Base-by-base conservation (phyloP, 1,140 invertebrate species). In the Drosophila equinoxialis region DNA sequence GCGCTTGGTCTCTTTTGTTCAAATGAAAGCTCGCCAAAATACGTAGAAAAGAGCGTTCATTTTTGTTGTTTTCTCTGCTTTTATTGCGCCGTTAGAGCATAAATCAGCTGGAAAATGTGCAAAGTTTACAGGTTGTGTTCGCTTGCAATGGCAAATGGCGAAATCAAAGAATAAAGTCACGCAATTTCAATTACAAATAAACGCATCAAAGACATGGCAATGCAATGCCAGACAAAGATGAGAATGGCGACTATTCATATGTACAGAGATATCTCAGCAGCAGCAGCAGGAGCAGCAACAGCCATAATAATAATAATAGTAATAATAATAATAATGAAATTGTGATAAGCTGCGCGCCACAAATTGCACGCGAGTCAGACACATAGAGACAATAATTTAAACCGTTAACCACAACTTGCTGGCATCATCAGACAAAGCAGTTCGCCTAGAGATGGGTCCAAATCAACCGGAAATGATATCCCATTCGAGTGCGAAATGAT, bases 151-250 rank as follows among this genome's bases (percentile, higher is more conserved):
- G 48, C 45, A 68, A 74, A 79, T 74, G 63, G 83, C 67, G 74
- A 83, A 87, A 80, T 83, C 80, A 77, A 87, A 87, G 83, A 83
- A 87, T 87, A 89, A 87, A 87, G 83, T 87, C 83, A 87, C 83
- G 83, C 83, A 89, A 87, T 87, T 87, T 87, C 83, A 87, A 87
- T 87, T 87, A 87, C 84, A 87, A 83, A 75, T 77, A 79, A 79
- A 75, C 75, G 71, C 69, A 74, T 65, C 45, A 14, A 4, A 63
- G 63, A 58, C 55, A 55, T 51, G 23, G 23, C 23, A 26, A 26
- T 26, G 67, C 63, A 71, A 67, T 82, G 79, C 41, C 41, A 45
- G 42, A 61, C 68, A 48, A 72, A 55, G 48, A 68, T 30, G 54
- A 41, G 23, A 39, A 10, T 17, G 26, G 51, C 11, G 33, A 13